Percentiles rank a stretch among this genome's conserved stretches.
Evolutionary conservation across 2,888 invertebrate species (phyloP).

Genomic region (Vannuccia rotundouncinata): DNA sequence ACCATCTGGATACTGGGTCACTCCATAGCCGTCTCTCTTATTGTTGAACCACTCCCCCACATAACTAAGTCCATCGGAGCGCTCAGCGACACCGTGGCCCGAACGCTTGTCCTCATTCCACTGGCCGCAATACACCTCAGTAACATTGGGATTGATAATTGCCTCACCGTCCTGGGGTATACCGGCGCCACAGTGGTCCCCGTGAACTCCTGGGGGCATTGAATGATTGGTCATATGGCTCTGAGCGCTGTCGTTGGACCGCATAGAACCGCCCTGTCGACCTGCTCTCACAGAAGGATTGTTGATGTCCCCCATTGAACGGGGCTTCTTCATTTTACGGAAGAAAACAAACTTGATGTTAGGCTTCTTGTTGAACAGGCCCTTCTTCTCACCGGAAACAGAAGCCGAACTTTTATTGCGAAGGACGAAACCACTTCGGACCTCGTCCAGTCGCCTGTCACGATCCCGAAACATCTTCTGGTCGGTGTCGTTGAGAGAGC

Average conservation of each 20-base stretch:
- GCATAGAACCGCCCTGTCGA: constrained; percentile 36
- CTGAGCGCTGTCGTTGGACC: constrained; percentile 42
- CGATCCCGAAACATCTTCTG: constrained; percentile 27
- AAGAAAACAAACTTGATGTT: constrained; percentile 46
- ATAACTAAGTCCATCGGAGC: constrained; percentile 91
- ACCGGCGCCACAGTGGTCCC: not conserved
- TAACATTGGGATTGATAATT: constrained; percentile 72
- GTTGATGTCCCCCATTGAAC: constrained; percentile 80
- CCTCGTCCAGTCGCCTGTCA: constrained; percentile 67
- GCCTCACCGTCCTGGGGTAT: constrained; percentile 46
- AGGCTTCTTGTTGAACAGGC: constrained; percentile 28
- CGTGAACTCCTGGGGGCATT: constrained; percentile 4
- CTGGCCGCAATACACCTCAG: constrained; percentile 96
- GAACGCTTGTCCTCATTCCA: constrained; percentile 99
- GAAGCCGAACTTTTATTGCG: constrained; percentile 62
- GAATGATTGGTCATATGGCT: constrained; percentile 5
- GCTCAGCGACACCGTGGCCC: constrained; percentile 93
- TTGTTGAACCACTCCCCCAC: constrained; percentile 99
- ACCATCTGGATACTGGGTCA: constrained; percentile 91
- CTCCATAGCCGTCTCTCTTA: constrained; percentile 97
- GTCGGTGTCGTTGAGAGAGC: constrained; percentile 35
- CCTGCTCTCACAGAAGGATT: not conserved
- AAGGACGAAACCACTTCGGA: constrained; percentile 91
- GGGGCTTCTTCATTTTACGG: constrained; percentile 79
- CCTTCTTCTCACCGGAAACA: not conserved